Evolutionary conservation across 2,888 invertebrate genomes (phyloP).

Genomic region (Agrochola litura): DNA sequence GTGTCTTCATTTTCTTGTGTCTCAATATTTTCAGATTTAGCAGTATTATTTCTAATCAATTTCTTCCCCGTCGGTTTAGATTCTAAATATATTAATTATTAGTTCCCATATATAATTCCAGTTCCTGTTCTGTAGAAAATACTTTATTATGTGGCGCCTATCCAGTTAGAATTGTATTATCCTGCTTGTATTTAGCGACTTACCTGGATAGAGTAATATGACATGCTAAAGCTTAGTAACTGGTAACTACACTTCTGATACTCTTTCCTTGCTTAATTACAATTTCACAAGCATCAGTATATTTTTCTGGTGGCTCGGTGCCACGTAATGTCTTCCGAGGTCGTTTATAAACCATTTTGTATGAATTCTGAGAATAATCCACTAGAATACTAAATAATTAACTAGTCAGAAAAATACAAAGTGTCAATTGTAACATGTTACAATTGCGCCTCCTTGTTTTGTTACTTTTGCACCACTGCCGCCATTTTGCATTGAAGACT

Average conservation of each 20-base stretch:
- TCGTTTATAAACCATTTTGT: conserved; percentile 17
- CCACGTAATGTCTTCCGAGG: conserved; percentile 14
- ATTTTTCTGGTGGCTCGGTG: conserved; percentile 4
- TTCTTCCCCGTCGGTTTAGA: no score
- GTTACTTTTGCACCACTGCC: no score
- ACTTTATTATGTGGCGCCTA: conserved; percentile 10
- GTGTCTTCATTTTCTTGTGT: no score
- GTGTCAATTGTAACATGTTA: background rate
- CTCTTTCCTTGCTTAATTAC: conserved; percentile 13
- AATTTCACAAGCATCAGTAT: conserved; percentile 11
- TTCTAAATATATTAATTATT: no score
- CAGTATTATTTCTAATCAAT: no score
- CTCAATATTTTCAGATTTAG: no score
- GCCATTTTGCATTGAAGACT: no score
- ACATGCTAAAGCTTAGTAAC: no score
- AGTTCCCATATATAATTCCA: conserved; percentile 9
- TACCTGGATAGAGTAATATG: conserved; percentile 9
- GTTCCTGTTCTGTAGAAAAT: conserved; percentile 12
- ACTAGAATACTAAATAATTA: background rate
- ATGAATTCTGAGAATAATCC: background rate
- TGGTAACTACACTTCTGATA: conserved; percentile 11
- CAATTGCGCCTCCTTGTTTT: no score
- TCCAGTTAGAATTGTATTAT: conserved; percentile 16
- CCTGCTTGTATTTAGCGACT: conserved; percentile 8
- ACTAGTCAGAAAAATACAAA: background rate